Evolutionary conservation across 2,113 vertebrate genomes (phyloP), one percentile per base, ranked within the genome.

Genomic region (Plecturocebus donacophilus): DNA sequence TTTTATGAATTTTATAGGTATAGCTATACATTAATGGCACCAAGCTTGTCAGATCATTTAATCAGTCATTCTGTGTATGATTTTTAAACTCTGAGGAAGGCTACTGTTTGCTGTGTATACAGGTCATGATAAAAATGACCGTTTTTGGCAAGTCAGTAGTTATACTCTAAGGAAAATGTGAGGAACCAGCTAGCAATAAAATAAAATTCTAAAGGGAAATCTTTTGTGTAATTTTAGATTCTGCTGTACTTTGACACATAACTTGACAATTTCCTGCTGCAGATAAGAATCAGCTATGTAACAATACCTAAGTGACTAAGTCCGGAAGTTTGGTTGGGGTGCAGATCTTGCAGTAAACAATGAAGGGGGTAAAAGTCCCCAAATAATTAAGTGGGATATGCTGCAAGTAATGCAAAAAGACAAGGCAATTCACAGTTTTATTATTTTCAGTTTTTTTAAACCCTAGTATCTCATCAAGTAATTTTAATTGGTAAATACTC

Each of bases 251-350:
- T 97, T 96, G 90, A 96, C 95, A 97, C 82, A 91, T 81, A 96
- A 89, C 77, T 80, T 97, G 82, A 97, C 97, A 97, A 96, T 96
- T 98, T 97, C 97, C 97, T 98, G 96, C 94, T 97, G 96, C 96
- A 97, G 97, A 96, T 98, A 96, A 97, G 95, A 97, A 98, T 98
- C 94, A 95, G 92, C 94, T 95, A 93, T 91, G 61, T 96, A 95
- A 96, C 95, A 98, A 97, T 97, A 97, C 96, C 91, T 88, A 96
- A 97, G 95, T 98, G 94, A 97, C 94, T 97, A 96, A 97, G 88
- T 96, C 96, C 95, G 96, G 97, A 98, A 97, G 88, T 98, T 87
- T 96, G 95, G 95, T n/a, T 96, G 88, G 52, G 96, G 81, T 97
- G 95, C 71, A 93, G 82, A 95, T 90, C 73, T 94, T 49, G 76